Percentiles rank a stretch among this genome's conserved stretches.
These are phyloP conservation scores for Sula dactylatra DNA, from an alignment of 2,113 vertebrate species.

Conservation along the genomic window DNA sequence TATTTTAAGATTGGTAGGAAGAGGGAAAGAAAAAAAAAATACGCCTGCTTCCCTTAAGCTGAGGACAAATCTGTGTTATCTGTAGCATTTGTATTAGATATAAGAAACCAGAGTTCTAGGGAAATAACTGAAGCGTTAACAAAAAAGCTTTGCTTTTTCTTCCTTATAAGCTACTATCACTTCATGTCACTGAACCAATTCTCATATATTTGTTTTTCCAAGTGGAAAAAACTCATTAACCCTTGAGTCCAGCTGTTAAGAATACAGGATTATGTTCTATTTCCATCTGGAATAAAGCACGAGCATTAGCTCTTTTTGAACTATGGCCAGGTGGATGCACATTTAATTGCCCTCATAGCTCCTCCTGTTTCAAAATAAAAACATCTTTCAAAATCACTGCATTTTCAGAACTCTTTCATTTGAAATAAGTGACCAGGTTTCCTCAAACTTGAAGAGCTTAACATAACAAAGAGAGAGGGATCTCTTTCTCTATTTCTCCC, in stretches of 20 bases:
- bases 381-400: neutral
- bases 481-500: neutral
- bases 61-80: neutral
- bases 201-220: neutral
- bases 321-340: neutral
- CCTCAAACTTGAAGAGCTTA: neutral
- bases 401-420: neutral
- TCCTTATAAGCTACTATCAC: neutral
- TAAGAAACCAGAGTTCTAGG: neutral
- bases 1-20: neutral
- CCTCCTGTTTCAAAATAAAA: neutral
- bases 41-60: too few relatives aligned
- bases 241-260: neutral
- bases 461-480: neutral
- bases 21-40: neutral
- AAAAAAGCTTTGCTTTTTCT: neutral
- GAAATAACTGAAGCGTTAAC: neutral
- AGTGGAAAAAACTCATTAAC: neutral
- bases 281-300: neutral
- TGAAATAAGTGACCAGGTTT: neutral
- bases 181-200: neutral
- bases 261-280: neutral
- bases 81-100: neutral
- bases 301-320: neutral
- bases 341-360: neutral